These are phyloP conservation scores for Hypsibius dujardini DNA, from an alignment of 1,140 invertebrate genomes.

Conservation along the genomic window DNA sequence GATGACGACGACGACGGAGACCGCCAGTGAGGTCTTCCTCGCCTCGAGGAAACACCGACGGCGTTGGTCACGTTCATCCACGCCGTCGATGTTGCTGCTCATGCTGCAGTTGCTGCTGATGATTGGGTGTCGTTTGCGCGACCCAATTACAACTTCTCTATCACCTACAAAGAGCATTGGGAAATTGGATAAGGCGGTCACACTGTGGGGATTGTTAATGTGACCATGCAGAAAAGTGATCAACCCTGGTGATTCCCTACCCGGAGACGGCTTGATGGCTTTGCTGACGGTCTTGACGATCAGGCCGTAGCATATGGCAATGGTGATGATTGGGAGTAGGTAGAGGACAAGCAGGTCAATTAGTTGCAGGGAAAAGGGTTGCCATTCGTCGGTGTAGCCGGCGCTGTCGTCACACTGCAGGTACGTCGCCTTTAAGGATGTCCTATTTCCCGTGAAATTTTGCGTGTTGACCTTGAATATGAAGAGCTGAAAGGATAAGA, in stretches of 20 bases:
- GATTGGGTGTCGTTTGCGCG: too few relatives aligned
- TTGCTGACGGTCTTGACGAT: neutral
- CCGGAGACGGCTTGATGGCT: too few relatives aligned
- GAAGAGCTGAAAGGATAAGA: neutral
- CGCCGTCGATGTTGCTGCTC: too few relatives aligned
- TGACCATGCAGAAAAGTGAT: too few relatives aligned
- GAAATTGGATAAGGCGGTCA: too few relatives aligned
- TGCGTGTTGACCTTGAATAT: neutral
- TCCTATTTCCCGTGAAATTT: too few relatives aligned
- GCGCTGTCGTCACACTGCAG: neutral
- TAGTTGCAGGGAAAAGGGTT: neutral
- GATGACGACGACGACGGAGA: slow-evolving; percentile 5
- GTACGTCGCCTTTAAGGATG: neutral
- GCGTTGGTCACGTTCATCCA: too few relatives aligned
- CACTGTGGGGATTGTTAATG: too few relatives aligned
- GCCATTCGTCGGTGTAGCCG: neutral
- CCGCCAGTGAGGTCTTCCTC: neutral
- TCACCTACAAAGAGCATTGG: too few relatives aligned
- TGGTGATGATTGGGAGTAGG: neutral
- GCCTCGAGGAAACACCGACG: neutral
- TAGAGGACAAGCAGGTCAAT: neutral
- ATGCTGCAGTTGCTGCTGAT: too few relatives aligned
- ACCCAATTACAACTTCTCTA: too few relatives aligned
- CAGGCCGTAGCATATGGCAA: neutral
- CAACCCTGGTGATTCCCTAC: too few relatives aligned